A percentile compares a stretch with the other conserved stretches of the same genome.
Evolutionary conservation across 2,113 vertebrate species (phyloP).

Genomic region (Drymodes brunneopygia): DNA sequence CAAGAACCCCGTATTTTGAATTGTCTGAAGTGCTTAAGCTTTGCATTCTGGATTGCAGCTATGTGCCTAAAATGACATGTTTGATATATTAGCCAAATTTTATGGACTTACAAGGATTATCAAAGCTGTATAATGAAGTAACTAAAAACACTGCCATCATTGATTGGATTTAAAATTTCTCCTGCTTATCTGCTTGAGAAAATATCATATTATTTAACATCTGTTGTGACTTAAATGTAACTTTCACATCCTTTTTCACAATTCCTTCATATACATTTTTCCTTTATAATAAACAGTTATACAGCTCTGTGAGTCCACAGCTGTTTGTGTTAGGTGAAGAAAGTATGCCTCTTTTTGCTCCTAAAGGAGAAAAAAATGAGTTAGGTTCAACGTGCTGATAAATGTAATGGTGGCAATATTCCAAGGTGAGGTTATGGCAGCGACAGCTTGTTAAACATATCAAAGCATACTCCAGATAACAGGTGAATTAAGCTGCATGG

Average conservation of each 20-base stretch:
- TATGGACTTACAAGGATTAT: background rate
- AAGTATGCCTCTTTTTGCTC: background rate
- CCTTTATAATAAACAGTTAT: background rate
- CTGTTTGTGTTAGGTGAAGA: background rate
- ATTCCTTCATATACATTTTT: background rate
- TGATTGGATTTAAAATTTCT: background rate
- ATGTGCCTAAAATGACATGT: background rate
- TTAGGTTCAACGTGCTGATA: background rate
- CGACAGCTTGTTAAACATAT: background rate
- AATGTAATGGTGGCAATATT: background rate
- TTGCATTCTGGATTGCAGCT: background rate
- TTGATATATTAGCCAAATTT: background rate
- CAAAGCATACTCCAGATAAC: slow-evolving; percentile 4
- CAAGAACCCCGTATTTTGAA: background rate
- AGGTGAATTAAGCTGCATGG: background rate
- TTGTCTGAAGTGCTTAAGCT: background rate
- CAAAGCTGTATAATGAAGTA: background rate
- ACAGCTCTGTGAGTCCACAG: background rate
- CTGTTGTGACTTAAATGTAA: background rate
- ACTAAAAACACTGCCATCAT: background rate
- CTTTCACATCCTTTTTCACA: background rate
- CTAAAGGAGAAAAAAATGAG: background rate
- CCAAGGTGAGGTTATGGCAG: background rate
- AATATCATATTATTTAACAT: background rate
- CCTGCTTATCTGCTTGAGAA: background rate